Evolutionary conservation across 2,113 vertebrate genomes (phyloP).

Genomic region (Murina feae): DNA sequence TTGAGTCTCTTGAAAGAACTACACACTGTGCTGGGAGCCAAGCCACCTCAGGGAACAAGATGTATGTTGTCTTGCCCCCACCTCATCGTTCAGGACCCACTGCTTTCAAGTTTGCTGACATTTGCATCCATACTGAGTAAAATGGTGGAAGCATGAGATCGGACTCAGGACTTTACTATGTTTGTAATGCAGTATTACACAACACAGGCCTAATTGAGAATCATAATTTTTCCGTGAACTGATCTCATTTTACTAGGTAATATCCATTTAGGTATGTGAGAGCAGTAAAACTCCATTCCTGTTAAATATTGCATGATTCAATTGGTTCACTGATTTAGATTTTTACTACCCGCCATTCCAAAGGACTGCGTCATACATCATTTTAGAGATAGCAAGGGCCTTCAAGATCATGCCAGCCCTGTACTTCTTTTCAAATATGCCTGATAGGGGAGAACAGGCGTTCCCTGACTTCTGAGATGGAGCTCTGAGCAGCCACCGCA

Average conservation of each 20-base stretch:
- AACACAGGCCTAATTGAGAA: conserved; percentile 60
- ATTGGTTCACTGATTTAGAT: conserved; percentile 57
- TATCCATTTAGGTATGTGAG: conserved; percentile 56
- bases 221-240: conserved; percentile 71
- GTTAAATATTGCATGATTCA: conserved; percentile 66
- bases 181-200: conserved; percentile 61
- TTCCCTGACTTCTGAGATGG: not conserved
- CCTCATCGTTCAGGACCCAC: not conserved
- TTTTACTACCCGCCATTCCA: conserved; percentile 40
- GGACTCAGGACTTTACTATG: conserved; percentile 36
- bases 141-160: not conserved
- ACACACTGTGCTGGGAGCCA: not conserved
- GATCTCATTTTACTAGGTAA: conserved; percentile 71
- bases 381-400: conserved; percentile 46
- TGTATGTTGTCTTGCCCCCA: not conserved
- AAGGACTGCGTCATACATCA: conserved; percentile 20
- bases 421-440: not conserved
- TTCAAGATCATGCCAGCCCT: not conserved
- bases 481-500: not conserved
- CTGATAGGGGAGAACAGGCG: not conserved
- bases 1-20: not conserved
- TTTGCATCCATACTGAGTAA: not conserved
- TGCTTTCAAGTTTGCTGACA: not conserved
- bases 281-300: conserved; percentile 59
- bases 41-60: not conserved